Evolutionary conservation across 2,888 invertebrate genomes (phyloP), one percentile per base, ranked within the genome.

Genomic region (Stictocephala bisonia): DNA sequence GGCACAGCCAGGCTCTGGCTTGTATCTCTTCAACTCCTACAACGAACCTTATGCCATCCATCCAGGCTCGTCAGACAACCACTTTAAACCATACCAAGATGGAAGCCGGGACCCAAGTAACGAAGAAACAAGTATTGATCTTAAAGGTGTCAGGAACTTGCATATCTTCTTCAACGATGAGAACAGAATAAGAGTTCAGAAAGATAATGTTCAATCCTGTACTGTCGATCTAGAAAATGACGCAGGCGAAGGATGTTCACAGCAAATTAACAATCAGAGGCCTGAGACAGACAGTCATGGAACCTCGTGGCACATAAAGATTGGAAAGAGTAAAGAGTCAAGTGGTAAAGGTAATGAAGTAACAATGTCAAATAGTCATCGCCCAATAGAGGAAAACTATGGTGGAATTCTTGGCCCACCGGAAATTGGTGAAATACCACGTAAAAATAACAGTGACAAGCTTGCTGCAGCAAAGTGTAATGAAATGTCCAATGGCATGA

Each of bases 131-230:
- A 79, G 79, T 74, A 80, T 80, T 24, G 80, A 80, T 76, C 77
- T 80, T 48, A 80, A 80, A 77, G 80, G 80, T 26, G 80, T 80
- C 11, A 77, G 80, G n/a, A 80, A 80, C 51, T 73, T 80, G 56
- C 80, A 80, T 72, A 80, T 80, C 70, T 80, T 80, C 76, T 80
- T 80, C 53, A 80, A 80, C 68, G 80, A 80, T 72, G 79, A 80
- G 67, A 80, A 80, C 74, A 76, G 78, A 66, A 78, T 79, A 20
- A 74, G 78, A 56, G 78, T 80, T 69, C 80, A 80, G 67, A 79
- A 79, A 27, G 78, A 79, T 48, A 75, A 79, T 20, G 70, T 71
- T 0, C 58, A 56, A 31, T 58, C 69, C 1, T 67, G 69, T 26
- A 72, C 70, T 13, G 68, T 70, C 9, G 74, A 74, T 15, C 24